These are phyloP conservation scores for Lepidocyrtinus sp. DNA, from an alignment of 2,888 invertebrate species.

Conservation along the genomic window DNA sequence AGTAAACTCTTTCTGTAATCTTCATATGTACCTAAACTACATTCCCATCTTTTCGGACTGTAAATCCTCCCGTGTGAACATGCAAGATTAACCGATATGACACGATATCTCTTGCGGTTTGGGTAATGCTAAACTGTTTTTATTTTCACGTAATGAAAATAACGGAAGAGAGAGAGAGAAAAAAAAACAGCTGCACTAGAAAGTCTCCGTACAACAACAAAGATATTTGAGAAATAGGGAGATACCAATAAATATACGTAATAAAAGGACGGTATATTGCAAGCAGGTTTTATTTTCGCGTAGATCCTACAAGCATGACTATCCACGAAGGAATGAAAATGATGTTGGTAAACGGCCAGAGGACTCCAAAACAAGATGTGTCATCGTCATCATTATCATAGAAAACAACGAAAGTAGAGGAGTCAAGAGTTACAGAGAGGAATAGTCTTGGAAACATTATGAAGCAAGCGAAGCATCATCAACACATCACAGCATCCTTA, in stretches of 20 bases:
- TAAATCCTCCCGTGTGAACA: conserved; percentile 8
- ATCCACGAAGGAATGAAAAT: conserved; percentile 50
- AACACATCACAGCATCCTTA: conserved; percentile 4
- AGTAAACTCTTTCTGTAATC: not conserved
- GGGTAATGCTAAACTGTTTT: not conserved
- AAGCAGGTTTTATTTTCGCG: not conserved
- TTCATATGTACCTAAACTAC: not conserved
- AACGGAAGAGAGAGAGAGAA: conserved; percentile 13
- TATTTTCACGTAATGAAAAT: conserved; percentile 14
- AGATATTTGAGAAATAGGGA: not conserved
- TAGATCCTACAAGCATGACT: conserved; percentile 40
- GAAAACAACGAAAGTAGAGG: not conserved
- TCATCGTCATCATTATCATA: conserved; percentile 39
- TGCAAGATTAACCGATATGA: conserved; percentile 28
- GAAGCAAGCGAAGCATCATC: not conserved
- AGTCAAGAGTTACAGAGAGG: not conserved
- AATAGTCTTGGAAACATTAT: not conserved
- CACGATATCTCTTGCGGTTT: not conserved
- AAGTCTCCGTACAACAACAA: not conserved
- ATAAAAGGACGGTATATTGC: conserved; percentile 23
- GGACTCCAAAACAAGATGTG: conserved; percentile 52
- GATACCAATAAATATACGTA: not conserved
- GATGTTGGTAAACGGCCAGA: conserved; percentile 51
- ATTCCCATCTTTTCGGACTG: not conserved
- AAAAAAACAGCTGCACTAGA: not conserved